Evolutionary conservation across 2,113 vertebrate genomes (phyloP), one percentile per base, ranked within the genome.

Genomic region (Dolichotis patagonum): DNA sequence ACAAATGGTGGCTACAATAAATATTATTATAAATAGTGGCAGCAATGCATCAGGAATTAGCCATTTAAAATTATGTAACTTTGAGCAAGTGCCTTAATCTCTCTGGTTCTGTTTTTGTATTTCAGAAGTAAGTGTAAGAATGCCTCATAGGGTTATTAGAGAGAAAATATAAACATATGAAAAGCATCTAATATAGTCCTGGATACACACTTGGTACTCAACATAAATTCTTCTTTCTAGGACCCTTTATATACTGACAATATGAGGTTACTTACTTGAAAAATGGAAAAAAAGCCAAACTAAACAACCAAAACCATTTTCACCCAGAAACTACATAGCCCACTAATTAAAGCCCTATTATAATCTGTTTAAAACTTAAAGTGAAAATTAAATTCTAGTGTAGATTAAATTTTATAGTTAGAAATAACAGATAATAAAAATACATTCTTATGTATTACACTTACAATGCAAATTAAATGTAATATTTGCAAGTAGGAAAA

Each of bases 401-500:
- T 49, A 95, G 12, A 88, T 93, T 90, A 95, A 90, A 90, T 78
- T 82, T 96, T 95, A 35, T 86, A 96, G 85, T 90, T 94, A 12
- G 58, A 97, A 96, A 92, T 41, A 94, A 93, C 26, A 86, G 38
- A 86, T 89, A 96, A 71, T 89, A 95, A 97, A 96, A 90, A 62
- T 56, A 65, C 60, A 26, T 83, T 88, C 20, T 43, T 96, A 28
- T 41, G 3, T 81, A 24, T 65, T 92, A 54, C 43, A 92, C 60
- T 94, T 92, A 85, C 0, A 82, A 83, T 90, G 41, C 22, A 94
- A 94, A 65, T 52, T 91, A 95, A 96, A 92, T 81, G 85, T 93
- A 95, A 96, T 75, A 84, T 60, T 35, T 52, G 3, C 35, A 22
- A 65, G 5, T 90, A 65, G 41, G 84, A 85, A 95, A 43, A 78